phyloP scores from a whole-genome alignment of 1,140 invertebrate genomes.

The Polypedilum pembai region DNA sequence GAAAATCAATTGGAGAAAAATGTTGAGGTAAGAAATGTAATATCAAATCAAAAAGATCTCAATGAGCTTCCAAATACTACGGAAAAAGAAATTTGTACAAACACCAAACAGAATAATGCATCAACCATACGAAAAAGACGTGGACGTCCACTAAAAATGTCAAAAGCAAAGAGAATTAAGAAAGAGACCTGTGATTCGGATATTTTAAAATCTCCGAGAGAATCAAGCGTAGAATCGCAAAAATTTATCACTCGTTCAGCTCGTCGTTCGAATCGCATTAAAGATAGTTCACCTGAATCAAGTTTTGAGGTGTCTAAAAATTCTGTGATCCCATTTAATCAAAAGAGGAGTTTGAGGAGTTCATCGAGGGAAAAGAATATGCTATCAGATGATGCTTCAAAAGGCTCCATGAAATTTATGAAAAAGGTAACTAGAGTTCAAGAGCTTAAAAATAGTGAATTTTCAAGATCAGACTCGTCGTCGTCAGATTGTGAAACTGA shows the following conservation, averaged over 20 bases:
- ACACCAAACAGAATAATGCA: background rate
- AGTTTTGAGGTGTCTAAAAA: background rate
- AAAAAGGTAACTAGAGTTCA: conserved; percentile 13
- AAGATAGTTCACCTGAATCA: background rate
- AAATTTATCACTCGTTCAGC: background rate
- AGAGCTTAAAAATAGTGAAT: conserved; percentile 19
- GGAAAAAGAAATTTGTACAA: background rate
- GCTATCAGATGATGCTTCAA: background rate
- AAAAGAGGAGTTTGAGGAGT: background rate
- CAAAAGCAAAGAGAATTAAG: background rate
- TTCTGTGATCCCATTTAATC: background rate
- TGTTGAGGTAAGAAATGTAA: background rate
- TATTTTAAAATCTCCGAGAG: background rate
- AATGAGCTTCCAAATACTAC: background rate
- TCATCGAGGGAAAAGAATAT: background rate
- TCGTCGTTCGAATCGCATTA: too few relatives aligned
- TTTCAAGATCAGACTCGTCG: background rate
- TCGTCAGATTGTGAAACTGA: background rate
- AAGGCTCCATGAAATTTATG: background rate
- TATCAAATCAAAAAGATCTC: background rate
- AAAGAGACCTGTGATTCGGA: background rate
- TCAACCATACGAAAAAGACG: background rate
- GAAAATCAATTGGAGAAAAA: too few relatives aligned
- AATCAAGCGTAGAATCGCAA: background rate
- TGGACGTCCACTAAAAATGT: background rate